Percentiles rank a stretch among this genome's conserved stretches.
These are phyloP conservation scores for Pollenia labialis DNA, from an alignment of 2,888 invertebrate genomes.

Conservation along the genomic window DNA sequence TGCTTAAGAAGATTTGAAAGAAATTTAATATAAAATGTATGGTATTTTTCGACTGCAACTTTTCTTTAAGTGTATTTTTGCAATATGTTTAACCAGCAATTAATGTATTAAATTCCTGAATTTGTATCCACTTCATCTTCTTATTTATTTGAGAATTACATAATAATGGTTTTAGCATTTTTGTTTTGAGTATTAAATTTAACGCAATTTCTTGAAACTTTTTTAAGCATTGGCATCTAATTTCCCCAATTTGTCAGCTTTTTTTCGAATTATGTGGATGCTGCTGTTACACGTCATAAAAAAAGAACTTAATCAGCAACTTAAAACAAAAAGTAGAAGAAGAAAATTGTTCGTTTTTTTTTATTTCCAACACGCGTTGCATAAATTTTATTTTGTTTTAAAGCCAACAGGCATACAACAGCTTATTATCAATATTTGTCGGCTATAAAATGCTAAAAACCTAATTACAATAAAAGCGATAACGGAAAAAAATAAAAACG, in stretches of 20 bases:
- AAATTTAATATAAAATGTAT: too few relatives aligned
- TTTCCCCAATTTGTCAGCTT: slow-evolving; percentile 56
- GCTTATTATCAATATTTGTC: slow-evolving; percentile 35
- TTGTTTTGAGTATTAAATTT: slow-evolving; percentile 21
- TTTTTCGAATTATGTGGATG: slow-evolving; percentile 14
- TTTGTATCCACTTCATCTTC: neutral
- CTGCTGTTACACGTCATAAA: slow-evolving; percentile 18
- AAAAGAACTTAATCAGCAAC: slow-evolving; percentile 59
- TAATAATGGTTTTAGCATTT: neutral
- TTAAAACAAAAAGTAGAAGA: slow-evolving; percentile 16
- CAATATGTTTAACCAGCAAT: slow-evolving; percentile 40
- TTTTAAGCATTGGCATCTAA: slow-evolving; percentile 38
- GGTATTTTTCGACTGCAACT: too few relatives aligned
- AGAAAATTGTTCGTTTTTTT: slow-evolving; percentile 27
- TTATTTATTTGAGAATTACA: too few relatives aligned
- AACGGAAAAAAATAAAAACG: neutral
- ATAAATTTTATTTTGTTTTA: slow-evolving; percentile 20
- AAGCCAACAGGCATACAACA: slow-evolving; percentile 47
- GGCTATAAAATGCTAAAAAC: neutral
- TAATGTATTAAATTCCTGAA: slow-evolving; percentile 39
- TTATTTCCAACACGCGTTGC: slow-evolving; percentile 36
- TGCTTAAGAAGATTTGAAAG: too few relatives aligned
- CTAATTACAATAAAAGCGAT: neutral
- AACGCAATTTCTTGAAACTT: slow-evolving; percentile 12
- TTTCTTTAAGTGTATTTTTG: neutral